Percentiles rank a stretch among this genome's conserved stretches.
Conservation (phyloP, 2,797 vertebrate genomes). For the Sylvia borin region DNA sequence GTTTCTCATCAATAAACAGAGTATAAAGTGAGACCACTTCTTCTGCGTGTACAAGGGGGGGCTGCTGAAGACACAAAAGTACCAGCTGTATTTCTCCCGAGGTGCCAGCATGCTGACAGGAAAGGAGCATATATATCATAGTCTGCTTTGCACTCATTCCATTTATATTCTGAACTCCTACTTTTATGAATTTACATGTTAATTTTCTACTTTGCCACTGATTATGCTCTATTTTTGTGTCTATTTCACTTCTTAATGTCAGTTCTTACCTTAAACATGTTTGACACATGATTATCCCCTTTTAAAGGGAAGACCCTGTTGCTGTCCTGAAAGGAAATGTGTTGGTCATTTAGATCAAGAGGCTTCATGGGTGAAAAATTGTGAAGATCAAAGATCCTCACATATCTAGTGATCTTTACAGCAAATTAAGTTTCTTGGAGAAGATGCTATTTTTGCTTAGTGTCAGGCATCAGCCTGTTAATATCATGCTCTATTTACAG, state of each 20-base stretch:
- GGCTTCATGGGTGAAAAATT: neutral
- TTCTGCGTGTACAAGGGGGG: rapidly evolving
- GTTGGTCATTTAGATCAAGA: neutral
- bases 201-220: neutral
- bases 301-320: neutral
- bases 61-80: neutral
- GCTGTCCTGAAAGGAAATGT: neutral
- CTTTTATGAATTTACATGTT: neutral
- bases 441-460: slow-evolving; percentile 4
- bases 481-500: neutral
- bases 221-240: neutral
- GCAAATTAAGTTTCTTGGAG: slow-evolving; percentile 31
- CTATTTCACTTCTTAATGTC: neutral
- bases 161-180: neutral
- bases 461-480: neutral
- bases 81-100: neutral
- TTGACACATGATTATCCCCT: neutral
- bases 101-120: neutral
- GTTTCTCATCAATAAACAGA: neutral
- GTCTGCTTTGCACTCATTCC: neutral
- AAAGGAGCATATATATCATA: neutral
- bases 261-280: neutral
- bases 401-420: neutral
- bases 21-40: neutral
- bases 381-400: neutral